A percentile compares a stretch with the other conserved stretches of the same genome.
Evolutionary conservation across 2,888 invertebrate genomes (phyloP).

Genomic region (Sphaeridia pumilis): DNA sequence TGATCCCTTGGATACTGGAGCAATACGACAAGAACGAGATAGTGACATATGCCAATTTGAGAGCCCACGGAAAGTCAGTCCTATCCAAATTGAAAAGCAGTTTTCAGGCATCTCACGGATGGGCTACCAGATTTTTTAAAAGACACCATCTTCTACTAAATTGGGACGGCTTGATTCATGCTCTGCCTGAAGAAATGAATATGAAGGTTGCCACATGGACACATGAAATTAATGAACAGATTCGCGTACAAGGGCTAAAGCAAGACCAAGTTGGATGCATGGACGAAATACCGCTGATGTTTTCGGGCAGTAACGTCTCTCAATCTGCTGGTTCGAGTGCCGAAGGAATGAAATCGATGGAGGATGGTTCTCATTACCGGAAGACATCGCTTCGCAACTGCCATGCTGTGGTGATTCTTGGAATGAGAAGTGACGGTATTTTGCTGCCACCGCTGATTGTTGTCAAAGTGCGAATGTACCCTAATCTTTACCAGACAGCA

Average conservation of each 20-base stretch:
- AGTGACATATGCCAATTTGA: slow-evolving; percentile 36
- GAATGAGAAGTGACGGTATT: slow-evolving; percentile 35
- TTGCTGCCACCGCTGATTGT: slow-evolving; percentile 37
- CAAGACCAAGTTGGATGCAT: slow-evolving; percentile 34
- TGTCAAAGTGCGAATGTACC: slow-evolving; percentile 36
- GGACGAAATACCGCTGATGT: slow-evolving; percentile 38
- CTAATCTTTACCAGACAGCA: too few species aligned
- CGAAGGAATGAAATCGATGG: slow-evolving; percentile 2
- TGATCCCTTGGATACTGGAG: slow-evolving; percentile 36
- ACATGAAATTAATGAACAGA: slow-evolving; percentile 14
- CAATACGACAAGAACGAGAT: slow-evolving; percentile 37
- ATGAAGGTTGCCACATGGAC: slow-evolving; percentile 30
- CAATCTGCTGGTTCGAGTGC: background rate
- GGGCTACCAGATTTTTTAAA: slow-evolving; percentile 37
- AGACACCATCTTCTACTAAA: slow-evolving; percentile 36
- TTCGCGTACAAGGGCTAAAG: slow-evolving; percentile 6
- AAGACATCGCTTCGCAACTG: slow-evolving; percentile 37
- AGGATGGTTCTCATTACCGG: slow-evolving; percentile 15
- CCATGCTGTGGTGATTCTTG: slow-evolving; percentile 37
- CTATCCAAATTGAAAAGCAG: slow-evolving; percentile 19
- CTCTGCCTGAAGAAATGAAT: slow-evolving; percentile 35
- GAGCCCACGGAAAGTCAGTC: slow-evolving; percentile 31
- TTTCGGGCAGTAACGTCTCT: slow-evolving; percentile 20
- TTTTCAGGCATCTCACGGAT: slow-evolving; percentile 37
- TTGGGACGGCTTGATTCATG: slow-evolving; percentile 27